Percentiles rank a stretch among this genome's conserved stretches.
Evolutionary conservation across 2,797 vertebrate genomes (phyloP).

Genomic region (Tamandua tetradactyla): DNA sequence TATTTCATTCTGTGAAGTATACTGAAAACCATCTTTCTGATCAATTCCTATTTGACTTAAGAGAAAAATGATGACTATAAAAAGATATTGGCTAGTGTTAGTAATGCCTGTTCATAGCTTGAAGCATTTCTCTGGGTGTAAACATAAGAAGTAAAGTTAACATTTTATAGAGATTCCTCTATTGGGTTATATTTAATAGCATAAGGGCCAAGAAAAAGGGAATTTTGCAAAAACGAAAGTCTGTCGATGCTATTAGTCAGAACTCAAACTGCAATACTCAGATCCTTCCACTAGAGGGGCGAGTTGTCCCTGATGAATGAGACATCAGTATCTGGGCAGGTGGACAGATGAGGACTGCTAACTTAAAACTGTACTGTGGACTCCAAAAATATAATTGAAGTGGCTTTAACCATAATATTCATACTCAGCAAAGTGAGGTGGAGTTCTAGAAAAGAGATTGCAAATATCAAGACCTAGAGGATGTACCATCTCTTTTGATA

Average conservation of each 20-base stretch:
- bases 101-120: constrained; percentile 66
- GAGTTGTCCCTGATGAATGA: constrained; percentile 81
- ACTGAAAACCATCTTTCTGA: constrained; percentile 60
- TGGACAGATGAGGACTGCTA: fast-evolving
- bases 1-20: constrained; percentile 73
- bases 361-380: fast-evolving
- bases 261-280: constrained; percentile 71
- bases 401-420: neutral
- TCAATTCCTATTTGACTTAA: constrained; percentile 72
- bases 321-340: neutral
- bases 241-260: constrained; percentile 4
- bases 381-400: neutral
- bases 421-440: neutral
- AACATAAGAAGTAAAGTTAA: constrained; percentile 60
- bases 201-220: neutral
- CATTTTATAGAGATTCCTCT: constrained; percentile 24
- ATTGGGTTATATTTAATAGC: constrained; percentile 27
- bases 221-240: constrained; percentile 1
- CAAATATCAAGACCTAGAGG: neutral
- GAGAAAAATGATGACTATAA: constrained; percentile 60
- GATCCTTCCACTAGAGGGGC: constrained; percentile 86
- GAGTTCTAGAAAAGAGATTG: neutral
- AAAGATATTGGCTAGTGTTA: constrained; percentile 68
- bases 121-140: constrained; percentile 60
- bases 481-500: constrained; percentile 23